A percentile compares a stretch with the other conserved stretches of the same genome.
Evolutionary conservation across 2,113 vertebrate genomes (phyloP).

Genomic region (Odontophorus gujanensis): DNA sequence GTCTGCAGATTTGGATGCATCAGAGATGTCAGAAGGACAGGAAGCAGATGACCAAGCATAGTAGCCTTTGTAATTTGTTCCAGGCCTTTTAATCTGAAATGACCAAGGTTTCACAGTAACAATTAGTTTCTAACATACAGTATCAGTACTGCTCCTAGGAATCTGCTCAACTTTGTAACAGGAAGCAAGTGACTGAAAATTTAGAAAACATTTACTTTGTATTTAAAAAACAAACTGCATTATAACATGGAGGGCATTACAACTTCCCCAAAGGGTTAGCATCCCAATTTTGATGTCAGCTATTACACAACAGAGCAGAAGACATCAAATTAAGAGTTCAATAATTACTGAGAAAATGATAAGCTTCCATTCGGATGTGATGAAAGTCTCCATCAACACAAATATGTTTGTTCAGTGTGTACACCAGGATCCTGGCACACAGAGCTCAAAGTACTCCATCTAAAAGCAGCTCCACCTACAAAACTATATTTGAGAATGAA

Average conservation of each 20-base stretch:
- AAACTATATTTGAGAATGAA: too few species aligned
- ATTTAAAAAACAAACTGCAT: not conserved
- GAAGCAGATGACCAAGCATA: slow-evolving; percentile 95
- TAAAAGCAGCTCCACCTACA: not conserved
- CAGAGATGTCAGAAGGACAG: slow-evolving; percentile 92
- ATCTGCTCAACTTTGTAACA: not conserved
- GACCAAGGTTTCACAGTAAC: not conserved
- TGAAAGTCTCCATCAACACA: slow-evolving; percentile 5
- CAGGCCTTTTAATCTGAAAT: slow-evolving; percentile 91
- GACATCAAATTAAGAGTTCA: slow-evolving; percentile 12
- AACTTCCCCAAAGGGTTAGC: not conserved
- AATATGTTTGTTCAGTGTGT: not conserved
- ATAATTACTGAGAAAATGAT: slow-evolving; percentile 16
- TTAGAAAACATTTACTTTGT: not conserved
- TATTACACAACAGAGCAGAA: not conserved
- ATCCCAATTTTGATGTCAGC: not conserved
- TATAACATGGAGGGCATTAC: not conserved
- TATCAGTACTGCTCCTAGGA: not conserved
- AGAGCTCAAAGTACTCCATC: not conserved
- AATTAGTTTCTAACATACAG: not conserved
- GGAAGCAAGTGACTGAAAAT: not conserved
- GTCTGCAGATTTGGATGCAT: slow-evolving; percentile 98
- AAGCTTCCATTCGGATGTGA: not conserved
- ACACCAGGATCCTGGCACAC: not conserved
- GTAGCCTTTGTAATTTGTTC: slow-evolving; percentile 98